These are phyloP conservation scores for Sicus ferrugineus DNA, from an alignment of 2,888 invertebrate genomes.

Conservation along the genomic window DNA sequence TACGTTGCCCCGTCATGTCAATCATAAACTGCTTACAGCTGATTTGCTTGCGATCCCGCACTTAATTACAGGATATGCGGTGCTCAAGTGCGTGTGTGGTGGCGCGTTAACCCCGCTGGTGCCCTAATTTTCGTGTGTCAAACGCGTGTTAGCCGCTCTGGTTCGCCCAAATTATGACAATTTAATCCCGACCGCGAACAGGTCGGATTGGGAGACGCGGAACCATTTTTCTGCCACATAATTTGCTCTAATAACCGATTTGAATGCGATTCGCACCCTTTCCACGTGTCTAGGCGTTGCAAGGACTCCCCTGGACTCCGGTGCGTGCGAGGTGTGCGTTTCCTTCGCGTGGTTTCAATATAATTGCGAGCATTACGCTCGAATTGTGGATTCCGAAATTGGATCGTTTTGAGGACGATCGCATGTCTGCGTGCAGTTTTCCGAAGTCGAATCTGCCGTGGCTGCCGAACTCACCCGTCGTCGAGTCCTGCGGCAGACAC, in stretches of 20 bases:
- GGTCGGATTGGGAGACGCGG: conserved; percentile 7
- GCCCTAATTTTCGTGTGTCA: conserved; percentile 29
- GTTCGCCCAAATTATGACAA: conserved; percentile 53
- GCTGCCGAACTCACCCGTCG: too few species aligned
- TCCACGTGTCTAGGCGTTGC: neutral
- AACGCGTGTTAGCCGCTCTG: conserved; percentile 42
- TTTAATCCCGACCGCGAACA: conserved; percentile 55
- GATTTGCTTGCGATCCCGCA: conserved; percentile 17
- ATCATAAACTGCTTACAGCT: conserved; percentile 5
- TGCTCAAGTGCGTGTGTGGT: conserved; percentile 36
- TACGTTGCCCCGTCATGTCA: neutral
- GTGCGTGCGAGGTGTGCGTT: conserved; percentile 1
- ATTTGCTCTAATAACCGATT: conserved; percentile 26
- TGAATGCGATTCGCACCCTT: neutral
- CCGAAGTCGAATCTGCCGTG: too few species aligned
- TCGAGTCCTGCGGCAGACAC: too few species aligned
- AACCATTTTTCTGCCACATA: conserved; percentile 8
- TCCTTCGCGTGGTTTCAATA: neutral
- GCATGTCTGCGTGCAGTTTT: too few species aligned
- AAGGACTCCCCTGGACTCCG: neutral
- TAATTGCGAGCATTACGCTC: conserved; percentile 6
- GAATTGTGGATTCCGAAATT: neutral
- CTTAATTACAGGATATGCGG: conserved; percentile 33
- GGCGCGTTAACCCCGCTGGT: conserved; percentile 26
- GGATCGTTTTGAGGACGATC: too few species aligned